Conservation (phyloP, 2,888 invertebrate species). For the Tortricodes alternella region DNA sequence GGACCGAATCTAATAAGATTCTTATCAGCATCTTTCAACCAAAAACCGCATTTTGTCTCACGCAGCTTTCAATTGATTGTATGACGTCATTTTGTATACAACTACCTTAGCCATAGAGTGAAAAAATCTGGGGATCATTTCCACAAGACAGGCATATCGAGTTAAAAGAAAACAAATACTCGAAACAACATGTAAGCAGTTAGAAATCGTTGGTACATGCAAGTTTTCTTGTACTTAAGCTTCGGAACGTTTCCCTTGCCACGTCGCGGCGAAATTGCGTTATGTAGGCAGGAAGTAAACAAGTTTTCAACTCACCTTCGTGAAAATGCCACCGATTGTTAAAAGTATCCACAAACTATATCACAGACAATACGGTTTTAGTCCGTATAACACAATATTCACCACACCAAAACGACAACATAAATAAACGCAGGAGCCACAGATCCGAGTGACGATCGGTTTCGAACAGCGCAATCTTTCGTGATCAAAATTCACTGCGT, state of each 20-base stretch:
- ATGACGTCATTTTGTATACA: slow-evolving; percentile 51
- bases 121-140: neutral
- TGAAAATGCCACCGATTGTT: slow-evolving; percentile 64
- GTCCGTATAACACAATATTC: slow-evolving; percentile 81
- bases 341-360: slow-evolving; percentile 77
- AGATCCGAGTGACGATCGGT: slow-evolving; percentile 56
- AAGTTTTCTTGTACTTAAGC: slow-evolving; percentile 54
- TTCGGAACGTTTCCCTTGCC: slow-evolving; percentile 61
- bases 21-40: slow-evolving; percentile 41
- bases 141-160: neutral
- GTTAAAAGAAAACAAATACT: neutral
- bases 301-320: slow-evolving; percentile 69
- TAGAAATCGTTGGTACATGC: too few relatives aligned
- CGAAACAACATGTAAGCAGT: neutral
- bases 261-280: slow-evolving; percentile 66
- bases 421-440: slow-evolving; percentile 76
- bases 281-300: slow-evolving; percentile 43
- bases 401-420: slow-evolving; percentile 82
- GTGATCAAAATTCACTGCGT: slow-evolving; percentile 74
- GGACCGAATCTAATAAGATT: slow-evolving; percentile 68
- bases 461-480: slow-evolving; percentile 64
- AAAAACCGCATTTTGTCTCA: slow-evolving; percentile 1
- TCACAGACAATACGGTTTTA: slow-evolving; percentile 81
- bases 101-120: slow-evolving; percentile 11
- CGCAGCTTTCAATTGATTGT: slow-evolving; percentile 29